A percentile compares a stretch with the other conserved stretches of the same genome.
Conservation (phyloP, 2,113 vertebrate species). For the Pungitius pungitius region DNA sequence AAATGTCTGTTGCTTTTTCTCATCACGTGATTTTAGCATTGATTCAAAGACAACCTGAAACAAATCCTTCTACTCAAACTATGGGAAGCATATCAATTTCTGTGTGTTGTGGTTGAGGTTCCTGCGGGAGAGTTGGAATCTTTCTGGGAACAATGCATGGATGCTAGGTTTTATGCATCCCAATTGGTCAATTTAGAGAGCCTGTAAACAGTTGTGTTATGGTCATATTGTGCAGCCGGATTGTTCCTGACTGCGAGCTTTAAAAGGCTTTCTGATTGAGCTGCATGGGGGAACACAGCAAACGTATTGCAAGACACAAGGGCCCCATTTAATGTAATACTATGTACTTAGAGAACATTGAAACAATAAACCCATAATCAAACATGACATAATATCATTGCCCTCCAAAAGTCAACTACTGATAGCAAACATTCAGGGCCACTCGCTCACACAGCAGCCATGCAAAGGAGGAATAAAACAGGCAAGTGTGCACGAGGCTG, state of each 20-base stretch:
- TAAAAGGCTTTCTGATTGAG: constrained; percentile 44
- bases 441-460: constrained; percentile 14
- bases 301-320: constrained; percentile 50
- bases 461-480: constrained; percentile 18
- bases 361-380: constrained; percentile 63
- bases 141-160: constrained; percentile 40
- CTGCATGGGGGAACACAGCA: constrained; percentile 48
- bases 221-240: constrained; percentile 55
- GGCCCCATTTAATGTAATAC: constrained; percentile 38
- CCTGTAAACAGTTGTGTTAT: constrained; percentile 54
- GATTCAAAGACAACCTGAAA: constrained; percentile 13
- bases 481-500: constrained; percentile 16
- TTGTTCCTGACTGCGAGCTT: constrained; percentile 47
- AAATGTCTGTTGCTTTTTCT: constrained; percentile 15
- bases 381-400: constrained; percentile 60
- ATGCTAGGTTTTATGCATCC: constrained; percentile 55
- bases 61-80: constrained; percentile 15
- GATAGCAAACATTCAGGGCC: constrained; percentile 48
- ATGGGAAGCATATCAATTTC: constrained; percentile 12
- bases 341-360: constrained; percentile 50
- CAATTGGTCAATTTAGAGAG: constrained; percentile 52
- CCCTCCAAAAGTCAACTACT: constrained; percentile 52
- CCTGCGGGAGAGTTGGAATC: constrained; percentile 28
- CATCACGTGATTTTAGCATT: neutral
- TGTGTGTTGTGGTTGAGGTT: constrained; percentile 26